Evolutionary conservation across 1,140 invertebrate species (phyloP), one percentile per base, ranked within the genome.

Genomic region (Battus philenor): DNA sequence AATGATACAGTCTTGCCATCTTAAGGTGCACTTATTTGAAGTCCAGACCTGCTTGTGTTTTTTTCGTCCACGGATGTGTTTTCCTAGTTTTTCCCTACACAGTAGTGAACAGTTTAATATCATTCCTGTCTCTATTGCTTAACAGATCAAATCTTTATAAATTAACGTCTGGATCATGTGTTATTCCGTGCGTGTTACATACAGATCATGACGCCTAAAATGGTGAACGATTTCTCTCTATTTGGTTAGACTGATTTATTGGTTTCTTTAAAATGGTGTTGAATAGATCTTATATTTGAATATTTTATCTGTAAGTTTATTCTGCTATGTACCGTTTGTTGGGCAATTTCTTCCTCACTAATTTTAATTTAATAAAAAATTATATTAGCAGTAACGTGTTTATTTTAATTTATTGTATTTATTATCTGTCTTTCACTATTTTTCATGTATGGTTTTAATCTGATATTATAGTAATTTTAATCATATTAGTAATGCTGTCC

Each of bases 181-280:
- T 47, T 65, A 71, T 66, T 57, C 54, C 47, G 38, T 50, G 16
- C 59, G 66, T 66, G 65, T 65, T 60, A 66, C 69, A 66, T 68
- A 63, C 44, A 50, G 62, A 50, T 39, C 57, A 33, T 17, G 27
- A 9, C 18, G 20, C 62, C 67, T 10, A 67, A 65, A 22, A 68
- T 41, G 71, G 72, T 36, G 17, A 50, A 38, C 56, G 59, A 58
- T 41, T 57, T 49, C 31, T 9, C 68, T 64, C 24, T 72, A 72
- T 77, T 67, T 70, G 73, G 73, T 17, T 39, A 43, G 49, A 44
- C 63, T 77, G 73, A 77, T 80, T 73, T 80, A 80, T 80, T 70
- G 64, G 45, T 60, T 32, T 46, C 60, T 36, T 62, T 49, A 70
- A 71, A 76, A 62, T 74, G 72, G 67, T 65, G 55, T 72, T 54